Conservation (phyloP, 2,797 vertebrate genomes). For the Sebastes wilsoni region DNA sequence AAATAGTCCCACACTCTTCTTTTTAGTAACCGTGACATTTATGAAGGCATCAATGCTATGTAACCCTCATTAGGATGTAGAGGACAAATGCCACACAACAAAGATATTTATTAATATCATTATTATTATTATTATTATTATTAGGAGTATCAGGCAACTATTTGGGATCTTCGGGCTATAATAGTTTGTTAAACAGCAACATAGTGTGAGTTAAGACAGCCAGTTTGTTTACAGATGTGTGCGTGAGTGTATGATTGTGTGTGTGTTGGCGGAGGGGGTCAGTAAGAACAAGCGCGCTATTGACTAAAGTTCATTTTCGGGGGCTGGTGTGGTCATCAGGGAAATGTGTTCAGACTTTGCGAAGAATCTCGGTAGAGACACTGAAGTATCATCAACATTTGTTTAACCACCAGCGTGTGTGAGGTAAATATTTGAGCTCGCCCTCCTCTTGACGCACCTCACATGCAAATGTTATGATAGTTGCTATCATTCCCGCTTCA, state of each 20-base stretch:
- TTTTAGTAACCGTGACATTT: background rate
- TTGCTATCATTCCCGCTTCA: conserved; percentile 16
- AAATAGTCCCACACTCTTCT: background rate
- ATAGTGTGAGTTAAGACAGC: background rate
- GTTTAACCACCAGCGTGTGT: conserved; percentile 50
- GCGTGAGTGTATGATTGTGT: background rate
- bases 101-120: background rate
- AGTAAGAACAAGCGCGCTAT: conserved; percentile 23
- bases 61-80: background rate
- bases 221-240: background rate
- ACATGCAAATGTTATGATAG: conserved; percentile 42
- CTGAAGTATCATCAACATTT: conserved; percentile 55
- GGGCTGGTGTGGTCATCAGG: conserved; percentile 4
- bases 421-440: conserved; percentile 75
- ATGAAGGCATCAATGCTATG: background rate
- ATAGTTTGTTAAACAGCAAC: background rate
- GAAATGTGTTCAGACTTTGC: conserved; percentile 36
- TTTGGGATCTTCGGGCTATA: background rate
- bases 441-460: conserved; percentile 38
- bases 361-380: conserved; percentile 42
- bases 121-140: background rate
- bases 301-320: conserved; percentile 47
- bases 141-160: background rate
- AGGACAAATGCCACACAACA: conserved; percentile 7
- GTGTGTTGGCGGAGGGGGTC: background rate